Base-by-base conservation (phyloP, 2,797 vertebrate genomes). In the Mus caroli region DNA sequence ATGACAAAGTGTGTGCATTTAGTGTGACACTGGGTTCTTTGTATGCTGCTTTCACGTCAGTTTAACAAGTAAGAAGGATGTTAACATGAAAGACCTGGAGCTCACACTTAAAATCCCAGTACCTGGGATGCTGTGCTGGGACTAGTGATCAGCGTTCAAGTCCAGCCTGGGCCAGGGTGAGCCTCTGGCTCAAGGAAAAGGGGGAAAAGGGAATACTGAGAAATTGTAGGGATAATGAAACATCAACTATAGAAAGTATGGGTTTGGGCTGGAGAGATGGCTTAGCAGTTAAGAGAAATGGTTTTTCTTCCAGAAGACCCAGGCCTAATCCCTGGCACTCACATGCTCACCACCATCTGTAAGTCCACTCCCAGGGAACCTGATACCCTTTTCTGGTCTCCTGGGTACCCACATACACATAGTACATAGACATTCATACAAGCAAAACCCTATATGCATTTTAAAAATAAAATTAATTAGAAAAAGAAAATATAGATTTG, bases 51-150 rank as follows among this genome's bases (percentile, higher is more conserved):
- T 94, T 95, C 10, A 62, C 43, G 64, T 88, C 56, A 64, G 20
- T 94, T 90, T 88, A 95, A 86, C 89, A 91, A 84, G 52, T 76
- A 7, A n/a, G 60, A 86, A 75, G 78, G 28, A 43, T 76, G 22
- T 97, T 93, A 60, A 54, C 31, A 12, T 67, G 71, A 94, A 90
- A 76, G 80, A 69, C 10, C 2, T 31, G 40, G 73, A 46, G 15
- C 11, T 62, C 56, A 76, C 28, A 46, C 34, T n/a, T 89, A 26
- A n/a, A 77, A 77, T n/a, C 28, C 71, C 87, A 89, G 73, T 22
- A n/a, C 28, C n/a, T n/a, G 31, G 73, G 20, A 50, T 7, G 40
- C 56, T 24, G 54, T 22, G 28, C 28, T 13, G 24, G 26, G 28
- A 60, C 54, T 10, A 60, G 20, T 60, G 37, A 20, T 60, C 43